Conservation (phyloP, 2,888 invertebrate genomes). For the Lithophane leautieri region DNA sequence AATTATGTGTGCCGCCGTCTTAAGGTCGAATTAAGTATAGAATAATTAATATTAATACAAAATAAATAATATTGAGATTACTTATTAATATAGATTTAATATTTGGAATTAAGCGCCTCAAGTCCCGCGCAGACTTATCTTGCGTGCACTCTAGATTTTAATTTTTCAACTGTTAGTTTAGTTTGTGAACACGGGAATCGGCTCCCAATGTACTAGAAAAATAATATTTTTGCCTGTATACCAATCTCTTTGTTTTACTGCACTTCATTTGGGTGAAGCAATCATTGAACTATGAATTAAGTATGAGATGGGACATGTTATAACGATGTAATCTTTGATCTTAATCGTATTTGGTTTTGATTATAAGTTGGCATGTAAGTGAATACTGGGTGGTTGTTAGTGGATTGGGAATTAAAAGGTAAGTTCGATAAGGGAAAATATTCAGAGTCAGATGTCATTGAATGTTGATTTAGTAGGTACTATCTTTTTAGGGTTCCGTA, state of each 20-base stretch:
- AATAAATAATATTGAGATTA: no score
- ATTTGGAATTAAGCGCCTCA: no score
- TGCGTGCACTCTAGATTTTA: no score
- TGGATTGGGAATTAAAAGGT: slow-evolving; percentile 17
- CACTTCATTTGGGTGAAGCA: slow-evolving; percentile 46
- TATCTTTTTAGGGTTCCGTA: no score
- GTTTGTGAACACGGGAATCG: neutral
- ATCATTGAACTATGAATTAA: slow-evolving; percentile 67
- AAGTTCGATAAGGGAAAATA: neutral
- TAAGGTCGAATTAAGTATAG: no score
- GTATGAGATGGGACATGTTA: slow-evolving; percentile 59
- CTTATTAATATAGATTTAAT: no score
- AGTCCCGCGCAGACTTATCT: no score
- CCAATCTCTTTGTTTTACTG: neutral
- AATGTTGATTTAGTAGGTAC: neutral
- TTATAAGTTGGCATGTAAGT: slow-evolving; percentile 55
- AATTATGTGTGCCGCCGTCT: no score
- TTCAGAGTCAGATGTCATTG: neutral
- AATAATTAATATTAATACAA: no score
- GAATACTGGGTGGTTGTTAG: slow-evolving; percentile 34
- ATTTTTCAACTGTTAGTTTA: neutral
- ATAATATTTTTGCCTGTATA: neutral
- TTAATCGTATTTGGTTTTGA: slow-evolving; percentile 44
- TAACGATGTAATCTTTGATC: slow-evolving; percentile 54
- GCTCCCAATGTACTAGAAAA: neutral